A percentile compares a stretch with the other conserved stretches of the same genome.
Conservation (phyloP, 2,113 vertebrate species). For the Aldabrachelys gigantea region DNA sequence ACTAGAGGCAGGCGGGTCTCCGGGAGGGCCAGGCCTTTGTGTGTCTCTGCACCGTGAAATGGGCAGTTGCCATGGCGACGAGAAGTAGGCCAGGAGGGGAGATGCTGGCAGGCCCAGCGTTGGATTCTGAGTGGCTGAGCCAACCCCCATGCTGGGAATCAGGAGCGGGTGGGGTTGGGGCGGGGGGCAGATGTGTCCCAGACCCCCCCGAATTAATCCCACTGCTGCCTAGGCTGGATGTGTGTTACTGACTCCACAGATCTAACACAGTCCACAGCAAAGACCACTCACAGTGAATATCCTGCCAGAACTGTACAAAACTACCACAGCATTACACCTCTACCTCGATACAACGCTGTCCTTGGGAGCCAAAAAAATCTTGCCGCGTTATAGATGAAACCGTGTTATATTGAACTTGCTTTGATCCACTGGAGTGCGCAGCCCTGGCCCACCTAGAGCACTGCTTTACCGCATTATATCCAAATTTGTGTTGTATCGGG, state of each 20-base stretch:
- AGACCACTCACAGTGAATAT: background rate
- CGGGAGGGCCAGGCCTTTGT: conserved; percentile 64
- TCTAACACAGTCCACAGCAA: background rate
- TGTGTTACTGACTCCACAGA: background rate
- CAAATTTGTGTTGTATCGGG: too few species aligned
- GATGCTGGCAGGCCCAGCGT: background rate
- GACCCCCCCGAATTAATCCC: background rate
- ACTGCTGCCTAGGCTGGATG: background rate
- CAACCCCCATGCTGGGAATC: background rate
- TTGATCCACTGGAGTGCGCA: too few species aligned
- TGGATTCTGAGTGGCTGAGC: rapidly evolving
- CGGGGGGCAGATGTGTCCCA: background rate
- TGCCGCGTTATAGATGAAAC: too few species aligned
- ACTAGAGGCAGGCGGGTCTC: background rate
- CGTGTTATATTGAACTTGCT: too few species aligned
- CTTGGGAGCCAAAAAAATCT: too few species aligned
- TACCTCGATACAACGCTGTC: too few species aligned
- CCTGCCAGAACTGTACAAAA: background rate
- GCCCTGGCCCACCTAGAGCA: too few species aligned
- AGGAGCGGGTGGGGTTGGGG: background rate
- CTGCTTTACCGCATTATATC: too few species aligned
- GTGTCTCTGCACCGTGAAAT: conserved; percentile 45
- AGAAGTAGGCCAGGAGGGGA: conserved; percentile 66
- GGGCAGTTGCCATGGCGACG: conserved; percentile 81
- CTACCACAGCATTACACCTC: background rate